Conservation (phyloP, 2,797 vertebrate species). For the Sarcoramphus papa region DNA sequence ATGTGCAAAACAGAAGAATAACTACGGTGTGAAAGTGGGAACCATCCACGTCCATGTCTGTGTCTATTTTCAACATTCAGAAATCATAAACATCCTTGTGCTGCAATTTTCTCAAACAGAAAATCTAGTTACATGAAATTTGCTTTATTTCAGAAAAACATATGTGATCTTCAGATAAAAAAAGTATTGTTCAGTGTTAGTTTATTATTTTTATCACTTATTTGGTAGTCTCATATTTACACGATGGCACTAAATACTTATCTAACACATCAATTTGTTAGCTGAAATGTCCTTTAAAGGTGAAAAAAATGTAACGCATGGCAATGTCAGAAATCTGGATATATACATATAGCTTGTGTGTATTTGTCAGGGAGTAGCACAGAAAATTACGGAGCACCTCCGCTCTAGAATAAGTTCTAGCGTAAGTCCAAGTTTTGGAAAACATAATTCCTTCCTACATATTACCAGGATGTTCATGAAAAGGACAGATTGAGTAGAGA, state of each 20-base stretch:
- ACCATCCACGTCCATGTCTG: background rate
- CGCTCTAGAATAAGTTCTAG: background rate
- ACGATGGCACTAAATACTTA: background rate
- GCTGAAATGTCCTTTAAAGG: background rate
- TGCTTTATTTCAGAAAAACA: background rate
- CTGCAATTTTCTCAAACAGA: background rate
- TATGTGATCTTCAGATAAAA: background rate
- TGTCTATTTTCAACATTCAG: background rate
- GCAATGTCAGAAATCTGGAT: background rate
- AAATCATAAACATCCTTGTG: background rate
- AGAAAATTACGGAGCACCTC: background rate
- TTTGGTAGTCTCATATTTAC: background rate
- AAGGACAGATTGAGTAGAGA: background rate
- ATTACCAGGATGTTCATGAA: background rate
- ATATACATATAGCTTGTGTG: background rate
- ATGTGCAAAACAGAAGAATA: background rate
- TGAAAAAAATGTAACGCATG: background rate
- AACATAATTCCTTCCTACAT: background rate
- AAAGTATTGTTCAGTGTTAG: background rate
- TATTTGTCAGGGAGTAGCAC: background rate
- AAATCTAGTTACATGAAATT: background rate
- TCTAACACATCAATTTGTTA: background rate
- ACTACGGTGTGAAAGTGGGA: background rate
- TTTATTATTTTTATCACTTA: background rate
- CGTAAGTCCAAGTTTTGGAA: background rate